Evolutionary conservation across 2,888 invertebrate genomes (phyloP).

Genomic region (Stenurella melanura): DNA sequence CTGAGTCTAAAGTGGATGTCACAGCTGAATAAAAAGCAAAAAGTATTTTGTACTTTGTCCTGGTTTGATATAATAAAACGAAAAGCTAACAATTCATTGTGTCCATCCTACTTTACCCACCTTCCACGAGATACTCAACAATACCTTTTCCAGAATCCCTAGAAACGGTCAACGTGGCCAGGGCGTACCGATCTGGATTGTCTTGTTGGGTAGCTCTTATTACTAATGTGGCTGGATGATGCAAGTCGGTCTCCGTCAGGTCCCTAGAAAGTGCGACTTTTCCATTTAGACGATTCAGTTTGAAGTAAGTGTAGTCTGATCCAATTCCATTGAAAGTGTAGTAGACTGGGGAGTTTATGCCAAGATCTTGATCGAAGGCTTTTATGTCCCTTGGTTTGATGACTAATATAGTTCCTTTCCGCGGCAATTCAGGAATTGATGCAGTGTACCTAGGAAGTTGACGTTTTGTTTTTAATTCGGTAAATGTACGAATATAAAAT

Average conservation of each 20-base stretch:
- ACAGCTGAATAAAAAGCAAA: too few relatives aligned
- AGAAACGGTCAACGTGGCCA: constrained; percentile 86
- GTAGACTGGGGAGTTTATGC: constrained; percentile 84
- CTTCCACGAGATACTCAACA: too few relatives aligned
- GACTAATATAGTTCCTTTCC: constrained; percentile 79
- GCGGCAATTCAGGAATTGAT: constrained; percentile 78
- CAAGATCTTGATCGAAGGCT: constrained; percentile 88
- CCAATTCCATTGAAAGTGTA: constrained; percentile 81
- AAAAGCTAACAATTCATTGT: too few relatives aligned
- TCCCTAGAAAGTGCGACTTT: constrained; percentile 77
- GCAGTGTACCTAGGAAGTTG: constrained; percentile 75
- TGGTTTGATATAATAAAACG: too few relatives aligned
- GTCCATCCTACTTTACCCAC: too few relatives aligned
- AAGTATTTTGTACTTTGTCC: too few relatives aligned
- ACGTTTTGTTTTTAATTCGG: too few relatives aligned
- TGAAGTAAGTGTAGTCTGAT: constrained; percentile 79
- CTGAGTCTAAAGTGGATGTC: too few relatives aligned
- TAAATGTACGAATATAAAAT: too few relatives aligned
- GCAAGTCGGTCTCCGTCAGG: constrained; percentile 78
- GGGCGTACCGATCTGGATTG: constrained; percentile 89
- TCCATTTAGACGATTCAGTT: constrained; percentile 80
- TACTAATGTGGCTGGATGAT: constrained; percentile 85
- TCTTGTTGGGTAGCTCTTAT: constrained; percentile 85
- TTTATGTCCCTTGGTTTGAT: constrained; percentile 84
- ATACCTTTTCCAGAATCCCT: constrained; percentile 71